These are phyloP conservation scores for Hydropsyche tenuis DNA, from an alignment of 1,140 invertebrate species.

Conservation along the genomic window DNA sequence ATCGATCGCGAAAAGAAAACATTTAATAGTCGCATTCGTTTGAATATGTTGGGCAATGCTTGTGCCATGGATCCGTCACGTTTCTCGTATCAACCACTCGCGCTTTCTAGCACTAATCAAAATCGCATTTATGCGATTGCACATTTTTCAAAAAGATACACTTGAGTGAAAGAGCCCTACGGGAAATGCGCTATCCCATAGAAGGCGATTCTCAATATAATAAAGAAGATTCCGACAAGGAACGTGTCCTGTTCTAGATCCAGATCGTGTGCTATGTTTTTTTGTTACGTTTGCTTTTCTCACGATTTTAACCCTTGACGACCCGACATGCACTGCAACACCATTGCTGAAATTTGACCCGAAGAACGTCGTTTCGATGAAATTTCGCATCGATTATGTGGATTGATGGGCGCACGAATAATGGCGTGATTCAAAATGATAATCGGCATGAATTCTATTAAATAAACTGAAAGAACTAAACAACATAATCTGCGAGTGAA, in stretches of 20 bases:
- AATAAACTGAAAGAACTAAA: too few species aligned
- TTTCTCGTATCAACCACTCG: too few species aligned
- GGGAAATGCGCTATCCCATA: too few species aligned
- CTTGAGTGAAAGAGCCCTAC: neutral
- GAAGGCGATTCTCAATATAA: neutral
- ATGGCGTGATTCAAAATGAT: neutral
- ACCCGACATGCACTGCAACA: neutral
- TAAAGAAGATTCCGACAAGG: conserved; percentile 13
- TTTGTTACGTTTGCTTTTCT: conserved; percentile 45
- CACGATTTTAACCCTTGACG: conserved; percentile 42
- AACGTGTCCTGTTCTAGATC: conserved; percentile 39
- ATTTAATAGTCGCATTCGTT: too few species aligned
- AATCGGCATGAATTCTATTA: too few species aligned
- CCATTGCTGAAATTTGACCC: conserved; percentile 16
- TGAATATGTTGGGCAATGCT: too few species aligned
- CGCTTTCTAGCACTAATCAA: conserved; percentile 18
- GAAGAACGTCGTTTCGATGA: neutral
- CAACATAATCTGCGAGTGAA: too few species aligned
- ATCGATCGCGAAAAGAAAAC: too few species aligned
- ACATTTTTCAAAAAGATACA: neutral
- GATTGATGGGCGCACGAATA: neutral
- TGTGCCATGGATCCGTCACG: too few species aligned
- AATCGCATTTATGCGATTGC: conserved; percentile 12
- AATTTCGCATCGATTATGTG: neutral
- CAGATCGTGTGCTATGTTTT: conserved; percentile 45